A percentile compares a stretch with the other conserved stretches of the same genome.
Evolutionary conservation across 2,888 invertebrate species (phyloP).

Genomic region (Trichogramma evanescens): DNA sequence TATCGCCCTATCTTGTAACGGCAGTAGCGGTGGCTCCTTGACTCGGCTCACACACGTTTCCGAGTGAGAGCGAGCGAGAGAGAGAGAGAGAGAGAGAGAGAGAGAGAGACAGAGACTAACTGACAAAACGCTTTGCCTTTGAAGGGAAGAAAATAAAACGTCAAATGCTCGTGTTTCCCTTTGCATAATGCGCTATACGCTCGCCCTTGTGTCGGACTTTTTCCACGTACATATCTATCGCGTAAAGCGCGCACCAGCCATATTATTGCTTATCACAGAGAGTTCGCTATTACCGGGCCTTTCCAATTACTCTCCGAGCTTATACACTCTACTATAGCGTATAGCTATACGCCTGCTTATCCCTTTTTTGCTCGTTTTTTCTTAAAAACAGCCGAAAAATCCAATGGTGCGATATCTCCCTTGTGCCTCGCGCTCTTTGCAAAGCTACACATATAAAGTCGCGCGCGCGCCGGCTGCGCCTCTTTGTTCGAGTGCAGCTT

Average conservation of each 20-base stretch:
- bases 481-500: too few relatives aligned
- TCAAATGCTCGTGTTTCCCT: slow-evolving; percentile 14
- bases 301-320: slow-evolving; percentile 4
- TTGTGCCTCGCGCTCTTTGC: not conserved
- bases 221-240: slow-evolving; percentile 10
- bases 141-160: slow-evolving; percentile 20
- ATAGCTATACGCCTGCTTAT: not conserved
- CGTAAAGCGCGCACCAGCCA: not conserved
- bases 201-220: not conserved
- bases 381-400: slow-evolving; percentile 5
- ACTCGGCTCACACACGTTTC: not conserved
- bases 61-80: not conserved
- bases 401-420: not conserved
- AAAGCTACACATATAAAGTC: too few relatives aligned
- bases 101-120: slow-evolving; percentile 4
- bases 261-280: slow-evolving; percentile 11
- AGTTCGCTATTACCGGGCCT: not conserved
- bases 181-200: slow-evolving; percentile 12
- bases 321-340: too few relatives aligned
- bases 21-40: too few relatives aligned
- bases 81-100: not conserved
- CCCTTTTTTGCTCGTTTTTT: not conserved
- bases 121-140: slow-evolving; percentile 22
- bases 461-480: not conserved
- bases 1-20: slow-evolving; percentile 21